Evolutionary conservation across 2,113 vertebrate species (phyloP).

Genomic region (Emydocephalus ijimae): DNA sequence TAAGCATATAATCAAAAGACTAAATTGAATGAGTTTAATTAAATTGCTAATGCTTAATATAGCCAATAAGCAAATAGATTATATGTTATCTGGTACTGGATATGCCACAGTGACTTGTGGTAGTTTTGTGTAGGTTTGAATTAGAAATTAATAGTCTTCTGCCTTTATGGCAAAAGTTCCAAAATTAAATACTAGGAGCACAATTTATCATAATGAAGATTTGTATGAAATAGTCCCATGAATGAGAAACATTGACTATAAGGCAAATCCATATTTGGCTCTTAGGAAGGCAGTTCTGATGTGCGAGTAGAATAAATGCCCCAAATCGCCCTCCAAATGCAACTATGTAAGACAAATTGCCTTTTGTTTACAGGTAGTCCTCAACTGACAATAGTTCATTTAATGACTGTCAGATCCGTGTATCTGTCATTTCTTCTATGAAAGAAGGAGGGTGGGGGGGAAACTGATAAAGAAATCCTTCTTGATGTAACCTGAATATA

Average conservation of each 20-base stretch:
- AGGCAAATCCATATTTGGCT: not conserved
- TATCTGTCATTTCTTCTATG: too few species aligned
- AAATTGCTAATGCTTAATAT: not conserved
- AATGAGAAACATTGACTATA: not conserved
- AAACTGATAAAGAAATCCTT: too few species aligned
- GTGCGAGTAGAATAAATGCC: not conserved
- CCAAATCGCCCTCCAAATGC: not conserved
- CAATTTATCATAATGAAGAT: not conserved
- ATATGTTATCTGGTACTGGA: not conserved
- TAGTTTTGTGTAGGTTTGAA: not conserved
- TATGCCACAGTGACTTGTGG: not conserved
- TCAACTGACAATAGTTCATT: too few species aligned
- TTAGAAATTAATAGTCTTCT: not conserved
- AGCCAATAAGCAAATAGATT: too few species aligned
- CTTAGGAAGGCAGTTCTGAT: not conserved
- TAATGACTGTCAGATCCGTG: too few species aligned
- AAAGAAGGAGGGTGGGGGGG: too few species aligned
- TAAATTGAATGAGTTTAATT: not conserved
- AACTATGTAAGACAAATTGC: not conserved
- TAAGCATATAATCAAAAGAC: not conserved
- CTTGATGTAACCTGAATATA: too few species aligned
- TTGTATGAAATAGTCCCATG: not conserved
- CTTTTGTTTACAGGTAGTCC: not conserved
- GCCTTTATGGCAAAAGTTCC: not conserved
- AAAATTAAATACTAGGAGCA: not conserved